Conservation (phyloP, 2,888 invertebrate genomes). For the Synergus umbraculus region DNA sequence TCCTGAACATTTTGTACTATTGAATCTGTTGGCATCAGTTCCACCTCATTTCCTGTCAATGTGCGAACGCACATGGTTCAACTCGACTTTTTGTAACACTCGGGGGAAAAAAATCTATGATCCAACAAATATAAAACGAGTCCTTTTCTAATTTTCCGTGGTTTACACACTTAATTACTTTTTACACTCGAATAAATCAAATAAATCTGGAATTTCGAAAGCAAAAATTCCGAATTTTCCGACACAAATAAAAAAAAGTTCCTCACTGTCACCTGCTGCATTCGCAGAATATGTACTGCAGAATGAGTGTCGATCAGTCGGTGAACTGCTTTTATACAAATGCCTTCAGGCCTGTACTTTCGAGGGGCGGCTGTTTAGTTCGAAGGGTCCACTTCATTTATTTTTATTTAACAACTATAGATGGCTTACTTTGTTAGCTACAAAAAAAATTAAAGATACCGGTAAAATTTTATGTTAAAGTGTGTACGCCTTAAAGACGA, state of each 20-base stretch:
- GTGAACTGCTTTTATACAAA: background rate
- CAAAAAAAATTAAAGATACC: too few relatives aligned
- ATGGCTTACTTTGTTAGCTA: too few relatives aligned
- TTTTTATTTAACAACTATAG: too few relatives aligned
- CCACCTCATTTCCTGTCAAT: background rate
- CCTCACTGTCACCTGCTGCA: background rate
- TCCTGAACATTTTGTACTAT: background rate
- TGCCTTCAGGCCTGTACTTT: background rate
- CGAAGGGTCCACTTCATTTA: background rate
- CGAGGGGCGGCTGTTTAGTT: background rate
- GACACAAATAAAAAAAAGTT: background rate
- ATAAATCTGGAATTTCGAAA: too few relatives aligned
- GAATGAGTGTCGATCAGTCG: background rate
- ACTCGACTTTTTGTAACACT: background rate
- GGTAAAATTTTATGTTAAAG: too few relatives aligned
- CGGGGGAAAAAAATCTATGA: background rate
- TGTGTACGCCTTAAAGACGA: too few relatives aligned
- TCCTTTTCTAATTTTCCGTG: background rate
- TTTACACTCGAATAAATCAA: background rate
- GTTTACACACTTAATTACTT: background rate
- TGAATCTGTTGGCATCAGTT: background rate
- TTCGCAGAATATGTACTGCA: background rate
- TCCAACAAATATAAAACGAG: background rate
- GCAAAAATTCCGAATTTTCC: background rate
- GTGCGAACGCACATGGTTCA: background rate